Conservation (phyloP, 1,140 invertebrate genomes). For the Liolophura sinensis region DNA sequence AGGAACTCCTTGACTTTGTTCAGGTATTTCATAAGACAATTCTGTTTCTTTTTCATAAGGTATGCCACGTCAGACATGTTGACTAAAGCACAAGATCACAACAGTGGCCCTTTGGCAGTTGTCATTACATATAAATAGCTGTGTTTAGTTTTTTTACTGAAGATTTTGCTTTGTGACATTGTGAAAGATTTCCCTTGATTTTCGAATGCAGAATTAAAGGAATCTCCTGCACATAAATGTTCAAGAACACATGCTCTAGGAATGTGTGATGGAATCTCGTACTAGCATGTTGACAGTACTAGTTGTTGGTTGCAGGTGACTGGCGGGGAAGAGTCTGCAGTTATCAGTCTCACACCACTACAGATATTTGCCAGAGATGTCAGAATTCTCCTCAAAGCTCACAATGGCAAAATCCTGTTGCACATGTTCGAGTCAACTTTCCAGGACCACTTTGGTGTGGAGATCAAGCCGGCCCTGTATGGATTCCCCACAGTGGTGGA, state of each 20-base stretch:
- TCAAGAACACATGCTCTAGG: no score
- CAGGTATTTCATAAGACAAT: constrained; percentile 52
- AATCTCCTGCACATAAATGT: no score
- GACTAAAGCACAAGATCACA: no score
- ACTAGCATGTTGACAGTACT: constrained; percentile 1
- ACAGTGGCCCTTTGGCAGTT: no score
- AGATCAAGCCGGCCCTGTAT: constrained; percentile 63
- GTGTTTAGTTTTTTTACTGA: no score
- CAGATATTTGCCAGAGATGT: constrained; percentile 67
- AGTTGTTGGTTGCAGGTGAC: constrained; percentile 22
- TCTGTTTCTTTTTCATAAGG: no score
- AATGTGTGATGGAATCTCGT: no score
- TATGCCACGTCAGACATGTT: no score
- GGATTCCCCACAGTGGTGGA: constrained; percentile 63
- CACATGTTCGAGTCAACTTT: constrained; percentile 64
- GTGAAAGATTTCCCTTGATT: no score
- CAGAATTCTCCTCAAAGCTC: constrained; percentile 63
- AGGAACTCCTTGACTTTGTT: constrained; percentile 62
- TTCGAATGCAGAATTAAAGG: no score
- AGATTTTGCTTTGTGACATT: no score
- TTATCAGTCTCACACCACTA: constrained; percentile 64
- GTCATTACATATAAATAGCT: no score
- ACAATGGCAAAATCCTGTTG: constrained; percentile 62
- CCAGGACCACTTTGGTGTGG: constrained; percentile 62
- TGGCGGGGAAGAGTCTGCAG: constrained; percentile 41